A percentile compares a stretch with the other conserved stretches of the same genome.
Conservation (phyloP, 2,113 vertebrate species). For the Nycticebus coucang region DNA sequence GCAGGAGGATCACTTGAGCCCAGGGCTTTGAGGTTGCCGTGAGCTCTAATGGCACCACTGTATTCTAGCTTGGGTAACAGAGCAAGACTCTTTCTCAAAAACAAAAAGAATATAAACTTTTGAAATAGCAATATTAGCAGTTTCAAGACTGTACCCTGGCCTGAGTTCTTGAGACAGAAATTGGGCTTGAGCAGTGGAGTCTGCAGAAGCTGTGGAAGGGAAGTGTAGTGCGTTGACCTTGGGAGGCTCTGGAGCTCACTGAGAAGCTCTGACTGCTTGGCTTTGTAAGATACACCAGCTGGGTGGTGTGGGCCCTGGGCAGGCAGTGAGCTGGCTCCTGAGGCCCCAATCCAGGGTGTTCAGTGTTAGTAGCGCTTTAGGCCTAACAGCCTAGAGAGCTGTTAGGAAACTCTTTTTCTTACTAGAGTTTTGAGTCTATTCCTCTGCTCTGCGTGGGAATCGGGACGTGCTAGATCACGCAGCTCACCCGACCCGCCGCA, state of each 20-base stretch:
- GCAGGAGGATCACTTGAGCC: too few relatives aligned
- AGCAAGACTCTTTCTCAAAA: too few relatives aligned
- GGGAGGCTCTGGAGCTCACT: not conserved
- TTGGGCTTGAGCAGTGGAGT: not conserved
- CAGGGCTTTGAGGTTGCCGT: too few relatives aligned
- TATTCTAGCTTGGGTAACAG: too few relatives aligned
- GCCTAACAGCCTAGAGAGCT: not conserved
- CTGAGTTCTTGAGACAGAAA: not conserved
- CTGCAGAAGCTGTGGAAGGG: not conserved
- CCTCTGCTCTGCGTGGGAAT: not conserved
- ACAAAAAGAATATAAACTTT: not conserved
- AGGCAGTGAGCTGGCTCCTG: not conserved
- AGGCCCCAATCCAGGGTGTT: not conserved
- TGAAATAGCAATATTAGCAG: not conserved
- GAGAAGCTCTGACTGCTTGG: not conserved
- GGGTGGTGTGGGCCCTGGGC: not conserved
- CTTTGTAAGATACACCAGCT: not conserved
- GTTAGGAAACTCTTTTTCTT: not conserved
- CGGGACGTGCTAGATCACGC: accelerated
- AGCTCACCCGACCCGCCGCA: not conserved
- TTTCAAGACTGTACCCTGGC: not conserved
- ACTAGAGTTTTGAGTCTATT: not conserved
- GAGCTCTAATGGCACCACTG: too few relatives aligned
- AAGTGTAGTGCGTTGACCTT: not conserved
- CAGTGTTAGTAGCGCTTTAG: not conserved